A percentile compares a stretch with the other conserved stretches of the same genome.
phyloP scores from a whole-genome alignment of 2,888 invertebrate species.

The Eurytoma californica region DNA sequence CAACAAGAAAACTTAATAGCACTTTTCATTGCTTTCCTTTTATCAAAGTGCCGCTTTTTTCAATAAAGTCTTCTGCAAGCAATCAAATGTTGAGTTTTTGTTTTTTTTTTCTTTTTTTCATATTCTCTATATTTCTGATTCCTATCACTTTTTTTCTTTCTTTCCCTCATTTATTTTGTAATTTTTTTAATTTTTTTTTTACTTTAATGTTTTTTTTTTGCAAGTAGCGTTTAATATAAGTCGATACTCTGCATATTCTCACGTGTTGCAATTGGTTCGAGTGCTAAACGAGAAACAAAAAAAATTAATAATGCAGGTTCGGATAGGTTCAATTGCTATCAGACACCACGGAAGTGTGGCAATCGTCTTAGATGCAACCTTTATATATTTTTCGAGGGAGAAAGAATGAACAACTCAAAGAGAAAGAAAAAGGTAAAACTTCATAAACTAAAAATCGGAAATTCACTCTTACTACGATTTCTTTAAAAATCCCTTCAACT shows the following conservation, averaged over 20 bases:
- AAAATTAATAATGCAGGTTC: slow-evolving; percentile 39
- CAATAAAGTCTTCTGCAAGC: slow-evolving; percentile 46
- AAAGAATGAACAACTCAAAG: slow-evolving; percentile 51
- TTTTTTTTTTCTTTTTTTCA: slow-evolving; percentile 24
- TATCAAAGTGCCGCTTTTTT: slow-evolving; percentile 57
- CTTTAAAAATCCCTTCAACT: slow-evolving; percentile 45
- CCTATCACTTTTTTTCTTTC: slow-evolving; percentile 42
- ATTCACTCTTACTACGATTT: slow-evolving; percentile 58
- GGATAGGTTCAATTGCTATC: slow-evolving; percentile 24
- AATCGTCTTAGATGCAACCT: slow-evolving; percentile 39
- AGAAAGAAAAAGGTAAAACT: slow-evolving; percentile 48
- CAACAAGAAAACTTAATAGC: slow-evolving; percentile 70
- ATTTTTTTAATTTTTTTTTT: slow-evolving; percentile 42
- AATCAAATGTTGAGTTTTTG: slow-evolving; percentile 53
- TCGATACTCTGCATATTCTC: slow-evolving; percentile 45
- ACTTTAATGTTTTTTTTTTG: slow-evolving; percentile 33
- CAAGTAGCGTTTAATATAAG: slow-evolving; percentile 50
- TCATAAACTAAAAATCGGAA: slow-evolving; percentile 58
- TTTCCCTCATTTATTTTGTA: slow-evolving; percentile 49
- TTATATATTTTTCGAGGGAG: slow-evolving; percentile 41
- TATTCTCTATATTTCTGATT: slow-evolving; percentile 49
- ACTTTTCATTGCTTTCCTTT: slow-evolving; percentile 61
- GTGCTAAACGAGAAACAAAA: slow-evolving; percentile 47
- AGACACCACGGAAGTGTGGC: slow-evolving; percentile 46
- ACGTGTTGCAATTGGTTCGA: slow-evolving; percentile 41